Evolutionary conservation across 1,140 invertebrate species (phyloP).

Genomic region (Chymomyza costata): DNA sequence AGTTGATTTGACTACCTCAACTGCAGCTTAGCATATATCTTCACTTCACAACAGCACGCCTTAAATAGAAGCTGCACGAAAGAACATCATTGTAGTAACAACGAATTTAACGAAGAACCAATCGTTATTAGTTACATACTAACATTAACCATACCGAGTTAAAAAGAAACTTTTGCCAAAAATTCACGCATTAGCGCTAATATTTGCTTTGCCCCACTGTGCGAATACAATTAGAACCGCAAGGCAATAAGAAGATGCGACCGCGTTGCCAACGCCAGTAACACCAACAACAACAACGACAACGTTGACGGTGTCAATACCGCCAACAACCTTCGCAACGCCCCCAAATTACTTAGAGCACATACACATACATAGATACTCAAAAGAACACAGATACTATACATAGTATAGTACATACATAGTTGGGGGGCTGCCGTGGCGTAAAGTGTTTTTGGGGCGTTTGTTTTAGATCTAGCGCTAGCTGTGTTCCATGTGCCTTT

Average conservation of each 20-base stretch:
- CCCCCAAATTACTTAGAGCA: slow-evolving; percentile 37
- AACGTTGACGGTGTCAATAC: slow-evolving; percentile 45
- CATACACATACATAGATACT: neutral
- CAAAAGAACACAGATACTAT: slow-evolving; percentile 1
- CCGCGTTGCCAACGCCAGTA: slow-evolving; percentile 25
- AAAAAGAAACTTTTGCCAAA: too few species aligned
- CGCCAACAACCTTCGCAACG: slow-evolving; percentile 30
- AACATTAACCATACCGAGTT: too few species aligned
- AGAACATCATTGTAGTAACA: too few species aligned
- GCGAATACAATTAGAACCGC: slow-evolving; percentile 41
- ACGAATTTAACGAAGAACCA: too few species aligned
- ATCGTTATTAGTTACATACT: too few species aligned
- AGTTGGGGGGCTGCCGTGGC: slow-evolving; percentile 17
- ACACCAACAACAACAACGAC: slow-evolving; percentile 6
- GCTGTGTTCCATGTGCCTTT: too few species aligned
- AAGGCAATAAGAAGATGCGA: slow-evolving; percentile 38
- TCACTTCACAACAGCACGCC: too few species aligned
- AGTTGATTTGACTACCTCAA: too few species aligned
- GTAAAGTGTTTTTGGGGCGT: slow-evolving; percentile 49
- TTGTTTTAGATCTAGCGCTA: slow-evolving; percentile 6
- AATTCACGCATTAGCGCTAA: too few species aligned
- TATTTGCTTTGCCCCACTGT: slow-evolving; percentile 28
- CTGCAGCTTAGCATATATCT: too few species aligned
- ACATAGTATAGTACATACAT: slow-evolving; percentile 5
- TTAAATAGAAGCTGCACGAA: too few species aligned